These are phyloP conservation scores for Onychostoma macrolepis DNA, from an alignment of 2,113 vertebrate genomes.

Conservation along the genomic window DNA sequence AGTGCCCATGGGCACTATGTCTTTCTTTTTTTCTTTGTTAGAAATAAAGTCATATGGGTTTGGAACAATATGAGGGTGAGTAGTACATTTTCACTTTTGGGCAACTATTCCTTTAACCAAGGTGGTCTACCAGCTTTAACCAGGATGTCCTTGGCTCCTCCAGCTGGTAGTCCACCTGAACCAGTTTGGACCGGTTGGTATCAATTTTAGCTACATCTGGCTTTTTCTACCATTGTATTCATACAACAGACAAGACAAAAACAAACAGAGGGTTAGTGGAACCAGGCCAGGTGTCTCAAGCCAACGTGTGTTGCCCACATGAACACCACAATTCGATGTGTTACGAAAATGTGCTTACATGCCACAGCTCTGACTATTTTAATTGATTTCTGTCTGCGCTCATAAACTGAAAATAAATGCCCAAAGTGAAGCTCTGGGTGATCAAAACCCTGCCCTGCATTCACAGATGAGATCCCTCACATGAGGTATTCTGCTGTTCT, in stretches of 20 bases:
- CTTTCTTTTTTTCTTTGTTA: background rate
- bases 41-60: background rate
- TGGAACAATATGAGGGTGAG: background rate
- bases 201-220: background rate
- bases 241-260: background rate
- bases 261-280: background rate
- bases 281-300: background rate
- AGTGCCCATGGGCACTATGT: background rate
- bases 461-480: slow-evolving; percentile 69
- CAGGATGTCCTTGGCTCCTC: background rate
- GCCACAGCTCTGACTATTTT: background rate
- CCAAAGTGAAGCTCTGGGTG: slow-evolving; percentile 68
- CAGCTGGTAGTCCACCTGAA: background rate
- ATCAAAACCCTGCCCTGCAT: slow-evolving; percentile 66
- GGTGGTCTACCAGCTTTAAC: background rate
- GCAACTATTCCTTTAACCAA: background rate
- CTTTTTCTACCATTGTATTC: background rate
- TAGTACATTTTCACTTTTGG: background rate
- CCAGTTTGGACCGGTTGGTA: background rate
- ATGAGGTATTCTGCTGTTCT: slow-evolving; percentile 71
- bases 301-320: background rate
- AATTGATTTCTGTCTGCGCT: background rate
- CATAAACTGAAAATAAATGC: slow-evolving; percentile 23
- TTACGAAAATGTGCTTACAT: background rate
- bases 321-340: background rate